Evolutionary conservation across 2,888 invertebrate species (phyloP), one percentile per base, ranked within the genome.

Genomic region (Dioctria linearis): DNA sequence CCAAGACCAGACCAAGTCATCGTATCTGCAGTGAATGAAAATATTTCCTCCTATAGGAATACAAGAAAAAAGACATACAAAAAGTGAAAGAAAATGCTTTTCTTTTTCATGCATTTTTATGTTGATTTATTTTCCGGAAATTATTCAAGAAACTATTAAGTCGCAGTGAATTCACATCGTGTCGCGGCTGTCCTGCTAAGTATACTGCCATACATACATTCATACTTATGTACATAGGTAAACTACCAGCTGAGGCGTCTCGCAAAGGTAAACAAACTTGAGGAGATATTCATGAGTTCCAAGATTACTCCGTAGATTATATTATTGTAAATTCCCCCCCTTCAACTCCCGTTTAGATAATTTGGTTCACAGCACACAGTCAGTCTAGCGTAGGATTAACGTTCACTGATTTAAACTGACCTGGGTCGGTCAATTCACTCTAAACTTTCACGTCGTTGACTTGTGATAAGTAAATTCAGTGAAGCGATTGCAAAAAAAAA

Each of bases 261-360:
- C 25, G 40, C 39, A 37, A 37, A 40, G 25, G 37, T 42, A 76
- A 49, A 42, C 61, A 73, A 51, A 46, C 63, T 63, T 63, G 37
- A 76, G 25, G 25, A 25, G 63, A 76, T 49, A 76, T 46, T 63
- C 61, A 76, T 76, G 61, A 63, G 63, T 39, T 63, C 46, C 25
- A 63, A 63, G 76, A 76, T 76, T 76, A 76, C 42, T 46, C 49
- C 63, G 73, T 59, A 75, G 73, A 75, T 57, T 69, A 69, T 51
- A 51, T 66, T 25, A 25, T 25, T 25, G 25, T 25, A 25, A 25
- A 25, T 25, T 25, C 25, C 25, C 25, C 25, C 25, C 25, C 25
- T 2, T 25, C 25, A 25, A 25, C 25, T 2, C 1, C 25, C 25
- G 25, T 25, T 25, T 25, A 25, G 2, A 25, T 25, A 69, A 69